These are phyloP conservation scores for Latrodectus elegans DNA, from an alignment of 2,888 invertebrate genomes.

Conservation along the genomic window DNA sequence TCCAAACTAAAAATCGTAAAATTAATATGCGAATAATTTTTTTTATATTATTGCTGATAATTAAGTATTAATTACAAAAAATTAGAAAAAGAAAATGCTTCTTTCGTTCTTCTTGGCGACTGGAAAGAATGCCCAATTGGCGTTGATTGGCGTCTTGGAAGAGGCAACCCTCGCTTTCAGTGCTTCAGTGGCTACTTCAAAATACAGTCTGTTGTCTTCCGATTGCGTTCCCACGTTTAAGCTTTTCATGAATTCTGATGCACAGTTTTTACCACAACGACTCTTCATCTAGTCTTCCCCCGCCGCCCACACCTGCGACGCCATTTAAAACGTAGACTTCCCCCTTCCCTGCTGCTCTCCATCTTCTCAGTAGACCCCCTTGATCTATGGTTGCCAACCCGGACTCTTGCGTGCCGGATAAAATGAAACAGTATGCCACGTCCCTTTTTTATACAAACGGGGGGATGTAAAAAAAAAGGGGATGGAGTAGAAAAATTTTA, in stretches of 20 bases:
- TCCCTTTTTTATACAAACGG: conserved; percentile 34
- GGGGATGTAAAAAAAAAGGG: conserved; percentile 50
- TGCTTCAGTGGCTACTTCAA: conserved; percentile 42
- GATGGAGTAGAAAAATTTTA: conserved; percentile 48
- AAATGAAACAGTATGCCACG: conserved; percentile 69
- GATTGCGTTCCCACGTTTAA: conserved; percentile 66
- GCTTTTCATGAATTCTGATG: conserved; percentile 69
- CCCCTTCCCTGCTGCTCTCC: conserved; percentile 12
- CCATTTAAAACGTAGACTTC: background rate
- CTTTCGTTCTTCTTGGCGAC: conserved; percentile 44
- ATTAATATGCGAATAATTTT: too few species aligned
- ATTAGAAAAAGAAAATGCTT: too few species aligned
- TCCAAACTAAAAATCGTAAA: too few species aligned
- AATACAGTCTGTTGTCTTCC: conserved; percentile 65
- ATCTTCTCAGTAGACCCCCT: conserved; percentile 33
- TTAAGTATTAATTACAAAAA: too few species aligned
- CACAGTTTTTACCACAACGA: conserved; percentile 65
- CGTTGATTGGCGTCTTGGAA: conserved; percentile 46
- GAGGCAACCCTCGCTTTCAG: conserved; percentile 51
- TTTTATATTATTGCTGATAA: too few species aligned
- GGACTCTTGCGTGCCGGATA: conserved; percentile 51
- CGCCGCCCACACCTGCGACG: conserved; percentile 7
- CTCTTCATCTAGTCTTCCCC: conserved; percentile 41
- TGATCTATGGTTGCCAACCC: conserved; percentile 64
- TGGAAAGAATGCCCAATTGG: conserved; percentile 16